phyloP scores from a whole-genome alignment of 2,113 vertebrate species.

The Megaptera novaeangliae region DNA sequence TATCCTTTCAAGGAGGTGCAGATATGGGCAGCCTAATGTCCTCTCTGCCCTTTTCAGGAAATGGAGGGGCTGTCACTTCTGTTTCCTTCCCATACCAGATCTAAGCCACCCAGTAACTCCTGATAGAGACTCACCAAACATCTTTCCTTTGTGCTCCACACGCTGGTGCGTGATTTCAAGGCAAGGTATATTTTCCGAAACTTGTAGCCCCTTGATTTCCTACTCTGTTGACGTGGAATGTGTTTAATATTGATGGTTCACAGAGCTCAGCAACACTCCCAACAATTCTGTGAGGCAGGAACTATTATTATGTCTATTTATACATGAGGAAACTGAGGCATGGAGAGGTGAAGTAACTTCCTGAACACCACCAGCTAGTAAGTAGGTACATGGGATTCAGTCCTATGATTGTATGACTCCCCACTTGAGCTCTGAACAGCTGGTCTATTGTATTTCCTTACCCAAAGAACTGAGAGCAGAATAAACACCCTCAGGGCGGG shows the following conservation, averaged over 20 bases:
- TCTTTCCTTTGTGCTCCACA: background rate
- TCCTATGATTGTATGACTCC: background rate
- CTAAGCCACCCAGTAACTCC: background rate
- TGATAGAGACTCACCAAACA: background rate
- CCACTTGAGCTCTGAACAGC: background rate
- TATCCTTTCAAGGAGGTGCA: background rate
- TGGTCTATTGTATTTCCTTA: background rate
- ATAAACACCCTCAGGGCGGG: background rate
- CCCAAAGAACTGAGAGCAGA: background rate
- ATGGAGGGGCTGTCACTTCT: background rate
- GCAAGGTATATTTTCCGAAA: background rate
- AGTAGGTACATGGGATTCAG: background rate
- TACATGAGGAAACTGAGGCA: background rate
- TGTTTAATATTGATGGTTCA: background rate
- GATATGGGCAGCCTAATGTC: background rate
- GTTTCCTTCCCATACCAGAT: background rate
- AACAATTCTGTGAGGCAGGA: background rate
- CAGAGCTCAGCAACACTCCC: background rate
- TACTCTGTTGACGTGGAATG: background rate
- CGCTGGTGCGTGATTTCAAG: background rate
- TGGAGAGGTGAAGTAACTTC: background rate
- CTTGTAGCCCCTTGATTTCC: background rate
- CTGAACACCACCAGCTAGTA: background rate
- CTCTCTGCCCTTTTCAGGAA: background rate
- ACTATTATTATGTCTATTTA: background rate